Conservation (phyloP, 2,888 invertebrate genomes). For the Sesia apiformis region DNA sequence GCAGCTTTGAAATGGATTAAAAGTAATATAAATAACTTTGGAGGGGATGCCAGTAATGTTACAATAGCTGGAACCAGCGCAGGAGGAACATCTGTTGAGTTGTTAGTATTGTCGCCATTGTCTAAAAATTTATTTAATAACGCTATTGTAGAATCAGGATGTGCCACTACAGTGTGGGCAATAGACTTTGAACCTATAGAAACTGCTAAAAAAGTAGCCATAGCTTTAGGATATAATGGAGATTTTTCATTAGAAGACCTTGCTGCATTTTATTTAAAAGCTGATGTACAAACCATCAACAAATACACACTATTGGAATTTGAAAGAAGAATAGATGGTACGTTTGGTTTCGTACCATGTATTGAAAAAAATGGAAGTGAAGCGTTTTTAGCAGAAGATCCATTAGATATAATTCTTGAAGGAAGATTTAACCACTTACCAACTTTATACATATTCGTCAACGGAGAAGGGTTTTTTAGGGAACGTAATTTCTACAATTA, state of each 20-base stretch:
- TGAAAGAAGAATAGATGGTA: neutral
- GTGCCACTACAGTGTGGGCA: constrained; percentile 9
- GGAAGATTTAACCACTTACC: neutral
- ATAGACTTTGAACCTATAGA: constrained; percentile 6
- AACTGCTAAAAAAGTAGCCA: constrained; percentile 3
- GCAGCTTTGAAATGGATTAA: constrained; percentile 14
- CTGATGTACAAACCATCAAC: neutral
- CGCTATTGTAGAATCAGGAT: constrained; percentile 12
- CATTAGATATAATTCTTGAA: neutral
- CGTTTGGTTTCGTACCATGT: neutral
- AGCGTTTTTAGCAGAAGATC: neutral
- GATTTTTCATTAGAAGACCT: neutral
- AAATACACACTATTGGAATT: neutral
- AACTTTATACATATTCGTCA: neutral
- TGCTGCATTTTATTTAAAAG: neutral
- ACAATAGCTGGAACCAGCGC: constrained; percentile 14
- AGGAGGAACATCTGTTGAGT: constrained; percentile 9
- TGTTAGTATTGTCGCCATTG: constrained; percentile 1
- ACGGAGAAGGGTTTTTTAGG: neutral
- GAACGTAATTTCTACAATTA: neutral
- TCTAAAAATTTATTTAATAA: constrained; percentile 10
- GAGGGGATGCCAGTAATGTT: constrained; percentile 11
- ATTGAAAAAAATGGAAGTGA: neutral
- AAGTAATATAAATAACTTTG: constrained; percentile 11
- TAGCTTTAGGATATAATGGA: neutral